phyloP scores from a whole-genome alignment of 2,797 vertebrate genomes.

The Sus cebifrons region DNA sequence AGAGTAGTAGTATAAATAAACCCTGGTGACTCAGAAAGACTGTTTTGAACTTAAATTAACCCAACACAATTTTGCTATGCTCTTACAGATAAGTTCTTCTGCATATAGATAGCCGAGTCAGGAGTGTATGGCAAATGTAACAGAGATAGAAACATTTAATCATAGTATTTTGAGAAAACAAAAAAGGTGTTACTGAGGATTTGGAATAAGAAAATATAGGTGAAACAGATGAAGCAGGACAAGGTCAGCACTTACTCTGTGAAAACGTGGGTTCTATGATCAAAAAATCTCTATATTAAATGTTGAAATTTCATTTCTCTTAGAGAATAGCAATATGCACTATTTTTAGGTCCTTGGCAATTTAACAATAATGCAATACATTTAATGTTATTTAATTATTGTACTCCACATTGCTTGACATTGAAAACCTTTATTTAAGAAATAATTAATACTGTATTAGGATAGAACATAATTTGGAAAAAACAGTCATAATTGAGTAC shows the following conservation, averaged over 20 bases:
- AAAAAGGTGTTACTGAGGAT: background rate
- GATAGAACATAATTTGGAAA: background rate
- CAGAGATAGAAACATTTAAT: background rate
- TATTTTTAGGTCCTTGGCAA: background rate
- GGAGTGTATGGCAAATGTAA: background rate
- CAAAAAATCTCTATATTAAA: background rate
- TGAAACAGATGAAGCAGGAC: background rate
- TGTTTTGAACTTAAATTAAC: background rate
- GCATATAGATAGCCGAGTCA: background rate
- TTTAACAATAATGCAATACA: background rate
- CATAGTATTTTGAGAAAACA: background rate
- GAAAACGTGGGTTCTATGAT: background rate
- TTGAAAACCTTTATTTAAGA: background rate
- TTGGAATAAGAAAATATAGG: background rate
- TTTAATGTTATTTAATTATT: conserved; percentile 12
- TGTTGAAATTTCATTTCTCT: background rate
- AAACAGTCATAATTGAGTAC: background rate
- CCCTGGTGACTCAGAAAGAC: background rate
- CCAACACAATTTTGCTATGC: background rate
- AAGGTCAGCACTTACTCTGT: background rate
- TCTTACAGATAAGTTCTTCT: background rate
- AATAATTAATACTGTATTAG: background rate
- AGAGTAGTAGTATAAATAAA: background rate
- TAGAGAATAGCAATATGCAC: background rate
- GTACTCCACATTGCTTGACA: background rate